Evolutionary conservation across 35 echinoderm and acorn worm genomes (phyloP).

Genomic region (Holothuria glaberrima): DNA sequence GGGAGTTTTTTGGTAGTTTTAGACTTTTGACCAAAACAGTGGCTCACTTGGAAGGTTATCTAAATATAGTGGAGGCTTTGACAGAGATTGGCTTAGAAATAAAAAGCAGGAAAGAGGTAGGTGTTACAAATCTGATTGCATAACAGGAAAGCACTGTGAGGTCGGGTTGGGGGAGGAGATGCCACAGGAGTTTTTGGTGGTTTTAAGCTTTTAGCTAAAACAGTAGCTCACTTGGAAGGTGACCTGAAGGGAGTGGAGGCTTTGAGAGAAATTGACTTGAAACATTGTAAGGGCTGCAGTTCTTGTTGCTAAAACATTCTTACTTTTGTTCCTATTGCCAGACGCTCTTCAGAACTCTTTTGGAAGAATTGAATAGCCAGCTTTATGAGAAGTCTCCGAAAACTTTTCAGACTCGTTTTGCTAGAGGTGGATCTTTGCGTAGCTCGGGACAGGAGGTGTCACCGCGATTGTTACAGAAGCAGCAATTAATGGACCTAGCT

Average conservation of each 20-base stretch:
- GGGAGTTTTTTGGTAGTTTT: too few species aligned
- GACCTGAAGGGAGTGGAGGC: slow-evolving; percentile 94
- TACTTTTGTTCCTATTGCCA: not conserved
- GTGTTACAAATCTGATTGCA: not conserved
- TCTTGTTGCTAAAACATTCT: too few species aligned
- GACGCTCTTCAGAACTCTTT: slow-evolving; percentile 76
- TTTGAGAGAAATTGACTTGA: slow-evolving; percentile 77
- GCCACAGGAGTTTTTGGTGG: too few species aligned
- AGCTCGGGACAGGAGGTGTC: slow-evolving; percentile 69
- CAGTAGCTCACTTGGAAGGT: slow-evolving; percentile 78
- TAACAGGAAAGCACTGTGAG: not conserved
- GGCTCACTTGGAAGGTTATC: slow-evolving; percentile 74
- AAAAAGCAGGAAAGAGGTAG: slow-evolving; percentile 83
- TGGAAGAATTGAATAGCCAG: slow-evolving; percentile 82
- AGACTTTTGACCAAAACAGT: slow-evolving; percentile 85
- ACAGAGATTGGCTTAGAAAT: slow-evolving; percentile 87
- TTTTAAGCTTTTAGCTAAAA: slow-evolving; percentile 84
- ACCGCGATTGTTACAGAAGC: slow-evolving; percentile 62
- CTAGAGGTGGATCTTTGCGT: slow-evolving; percentile 76
- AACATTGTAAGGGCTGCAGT: too few species aligned
- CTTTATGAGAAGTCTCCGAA: slow-evolving; percentile 86
- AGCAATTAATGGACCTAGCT: slow-evolving; percentile 79
- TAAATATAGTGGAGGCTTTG: slow-evolving; percentile 89
- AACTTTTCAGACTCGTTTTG: slow-evolving; percentile 75
- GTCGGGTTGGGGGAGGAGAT: not conserved